Base-by-base conservation (phyloP, 2,113 vertebrate genomes). In the Grammomys dolichurus region DNA sequence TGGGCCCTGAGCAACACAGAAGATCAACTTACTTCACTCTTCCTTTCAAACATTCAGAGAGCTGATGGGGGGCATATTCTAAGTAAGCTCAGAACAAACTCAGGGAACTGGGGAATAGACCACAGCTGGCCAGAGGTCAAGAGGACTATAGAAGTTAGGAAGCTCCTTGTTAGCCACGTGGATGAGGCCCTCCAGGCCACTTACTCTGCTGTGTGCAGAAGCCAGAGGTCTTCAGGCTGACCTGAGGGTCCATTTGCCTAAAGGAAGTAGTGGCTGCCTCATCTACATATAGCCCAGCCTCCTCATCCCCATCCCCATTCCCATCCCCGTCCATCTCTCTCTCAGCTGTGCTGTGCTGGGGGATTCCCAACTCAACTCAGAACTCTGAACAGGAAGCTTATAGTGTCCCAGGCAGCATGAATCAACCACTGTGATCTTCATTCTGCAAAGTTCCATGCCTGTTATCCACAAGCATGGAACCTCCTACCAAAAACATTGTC, bases 11-110 rank as follows among this genome's bases (percentile, higher is more conserved):
- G 87, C 96, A 94, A 76, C 87, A 93, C 89, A 1, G 0, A 4
- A 58, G 91, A 97, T 97, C 95, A 95, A 7, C 93, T 97, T 96
- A 97, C 96, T 89, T 80, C 36, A 1, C 65, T 92, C 89, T 86
- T 87, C 90, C 97, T 96, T 97, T 97, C 96, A 97, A 94, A 97
- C 94, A 14, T 54, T 85, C 1, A 46, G 60, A 65, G 20, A 88
- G 69, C 94, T 96, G 96, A 89, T 67, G 89, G 63, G 70, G 93
- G 94, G 94, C 81, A 89, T 63, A 89, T 94, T 97, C 95, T 90
- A 76, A 63, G 94, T 81, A 95, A 90, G 84, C n/a, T 46, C 87
- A 94, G 93, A 87, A 84, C 63, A 96, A 91, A 90, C 69, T 93
- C 43, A 89, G 81, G 60, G 77, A n/a, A 78, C 94, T 90, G n/a